Evolutionary conservation across 2,888 invertebrate genomes (phyloP).

Genomic region (Dicyrtomina minuta): DNA sequence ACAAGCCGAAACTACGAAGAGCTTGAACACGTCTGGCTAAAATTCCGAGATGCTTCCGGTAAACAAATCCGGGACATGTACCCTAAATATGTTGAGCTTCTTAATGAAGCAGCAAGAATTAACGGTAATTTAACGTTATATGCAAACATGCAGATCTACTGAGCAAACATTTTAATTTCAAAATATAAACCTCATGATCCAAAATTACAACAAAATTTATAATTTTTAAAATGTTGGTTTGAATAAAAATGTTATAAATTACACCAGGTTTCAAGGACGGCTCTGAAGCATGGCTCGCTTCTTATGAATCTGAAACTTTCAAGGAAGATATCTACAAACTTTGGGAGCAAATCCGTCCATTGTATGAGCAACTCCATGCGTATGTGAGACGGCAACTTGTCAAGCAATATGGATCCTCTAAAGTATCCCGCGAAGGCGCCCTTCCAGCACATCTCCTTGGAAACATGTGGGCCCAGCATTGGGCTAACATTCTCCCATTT

Average conservation of each 20-base stretch:
- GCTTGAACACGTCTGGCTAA: slow-evolving; percentile 73
- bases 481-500: slow-evolving; percentile 69
- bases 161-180: too few species aligned
- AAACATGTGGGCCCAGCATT: slow-evolving; percentile 81
- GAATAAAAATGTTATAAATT: neutral
- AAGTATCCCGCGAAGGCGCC: slow-evolving; percentile 69
- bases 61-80: slow-evolving; percentile 65
- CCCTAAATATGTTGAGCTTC: slow-evolving; percentile 67
- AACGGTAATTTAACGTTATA: too few species aligned
- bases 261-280: slow-evolving; percentile 67
- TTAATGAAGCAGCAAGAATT: slow-evolving; percentile 70
- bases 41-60: slow-evolving; percentile 80
- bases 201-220: too few species aligned
- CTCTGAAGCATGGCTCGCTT: slow-evolving; percentile 70
- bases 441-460: slow-evolving; percentile 78
- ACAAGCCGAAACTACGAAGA: slow-evolving; percentile 73
- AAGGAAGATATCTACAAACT: slow-evolving; percentile 68
- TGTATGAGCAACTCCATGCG: slow-evolving; percentile 80
- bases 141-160: too few species aligned
- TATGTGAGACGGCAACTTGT: slow-evolving; percentile 73
- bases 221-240: too few species aligned
- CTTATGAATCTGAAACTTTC: slow-evolving; percentile 72
- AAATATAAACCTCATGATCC: too few species aligned
- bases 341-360: slow-evolving; percentile 73
- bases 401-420: slow-evolving; percentile 73